Evolutionary conservation across 2,888 invertebrate species (phyloP).

Genomic region (Melieria omissa): DNA sequence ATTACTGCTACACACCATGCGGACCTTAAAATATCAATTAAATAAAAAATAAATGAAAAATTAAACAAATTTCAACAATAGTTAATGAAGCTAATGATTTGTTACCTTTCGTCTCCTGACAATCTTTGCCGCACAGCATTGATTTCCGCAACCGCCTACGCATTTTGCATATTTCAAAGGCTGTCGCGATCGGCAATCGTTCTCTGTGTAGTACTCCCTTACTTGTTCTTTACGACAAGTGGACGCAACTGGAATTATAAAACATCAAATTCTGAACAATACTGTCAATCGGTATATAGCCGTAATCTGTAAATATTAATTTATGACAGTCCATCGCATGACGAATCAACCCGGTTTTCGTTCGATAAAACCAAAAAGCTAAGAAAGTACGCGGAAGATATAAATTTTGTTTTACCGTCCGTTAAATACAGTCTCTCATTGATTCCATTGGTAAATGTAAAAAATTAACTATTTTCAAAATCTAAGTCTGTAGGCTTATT

Average conservation of each 20-base stretch:
- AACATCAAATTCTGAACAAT: too few species aligned
- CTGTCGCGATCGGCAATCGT: constrained; percentile 89
- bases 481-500: too few species aligned
- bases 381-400: too few species aligned
- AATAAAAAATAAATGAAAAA: not conserved
- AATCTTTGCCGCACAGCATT: constrained; percentile 91
- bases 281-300: too few species aligned
- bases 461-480: too few species aligned
- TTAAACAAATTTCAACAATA: not conserved
- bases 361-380: too few species aligned
- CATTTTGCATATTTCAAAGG: constrained; percentile 92
- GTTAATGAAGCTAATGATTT: not conserved
- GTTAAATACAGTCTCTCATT: too few species aligned
- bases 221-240: constrained; percentile 90
- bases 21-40: constrained; percentile 71
- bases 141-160: constrained; percentile 81
- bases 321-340: too few species aligned
- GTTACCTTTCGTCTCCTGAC: constrained; percentile 92
- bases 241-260: constrained; percentile 70
- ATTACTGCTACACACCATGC: constrained; percentile 92
- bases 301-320: too few species aligned
- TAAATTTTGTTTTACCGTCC: too few species aligned
- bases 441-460: too few species aligned
- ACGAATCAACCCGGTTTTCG: too few species aligned
- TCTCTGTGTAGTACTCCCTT: constrained; percentile 90